phyloP scores from a whole-genome alignment of 2,888 invertebrate species.

The Allolobophora icterica region DNA sequence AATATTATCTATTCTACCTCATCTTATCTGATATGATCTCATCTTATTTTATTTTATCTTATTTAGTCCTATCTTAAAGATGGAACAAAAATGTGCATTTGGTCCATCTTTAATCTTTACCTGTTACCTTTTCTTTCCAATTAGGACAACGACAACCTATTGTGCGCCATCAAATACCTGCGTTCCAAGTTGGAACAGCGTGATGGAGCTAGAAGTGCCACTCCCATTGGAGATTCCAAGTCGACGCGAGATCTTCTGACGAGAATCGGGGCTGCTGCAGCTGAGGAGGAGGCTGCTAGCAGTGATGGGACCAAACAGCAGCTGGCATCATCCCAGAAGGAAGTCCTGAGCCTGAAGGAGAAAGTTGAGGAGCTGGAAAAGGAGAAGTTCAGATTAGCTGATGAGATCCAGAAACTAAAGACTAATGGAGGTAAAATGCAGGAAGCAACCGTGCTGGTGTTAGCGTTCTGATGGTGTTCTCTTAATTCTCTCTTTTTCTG shows the following conservation, averaged over 20 bases:
- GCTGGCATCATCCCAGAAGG: constrained; percentile 33
- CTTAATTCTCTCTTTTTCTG: not conserved
- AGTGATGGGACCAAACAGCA: not conserved
- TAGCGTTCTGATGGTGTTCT: constrained; percentile 32
- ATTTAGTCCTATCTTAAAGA: not conserved
- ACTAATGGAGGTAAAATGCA: constrained; percentile 65
- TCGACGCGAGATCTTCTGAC: constrained; percentile 35
- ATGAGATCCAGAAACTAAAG: constrained; percentile 77
- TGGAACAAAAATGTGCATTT: not conserved
- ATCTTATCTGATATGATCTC: not conserved
- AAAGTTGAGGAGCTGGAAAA: constrained; percentile 69
- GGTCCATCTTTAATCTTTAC: not conserved
- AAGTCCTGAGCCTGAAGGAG: constrained; percentile 32
- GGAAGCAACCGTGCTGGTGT: constrained; percentile 48
- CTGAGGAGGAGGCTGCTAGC: constrained; percentile 12
- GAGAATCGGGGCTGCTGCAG: constrained; percentile 30
- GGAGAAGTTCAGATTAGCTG: constrained; percentile 78
- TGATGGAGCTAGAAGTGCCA: constrained; percentile 37
- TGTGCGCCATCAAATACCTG: constrained; percentile 41
- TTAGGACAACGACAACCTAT: constrained; percentile 42
- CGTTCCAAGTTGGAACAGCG: constrained; percentile 39
- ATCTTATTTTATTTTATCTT: not conserved
- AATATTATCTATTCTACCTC: too few relatives aligned
- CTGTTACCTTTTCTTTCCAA: not conserved
- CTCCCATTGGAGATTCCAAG: constrained; percentile 38